Conservation (phyloP, 35 echinoderm and acorn worm genomes). For the Acanthaster planci region DNA sequence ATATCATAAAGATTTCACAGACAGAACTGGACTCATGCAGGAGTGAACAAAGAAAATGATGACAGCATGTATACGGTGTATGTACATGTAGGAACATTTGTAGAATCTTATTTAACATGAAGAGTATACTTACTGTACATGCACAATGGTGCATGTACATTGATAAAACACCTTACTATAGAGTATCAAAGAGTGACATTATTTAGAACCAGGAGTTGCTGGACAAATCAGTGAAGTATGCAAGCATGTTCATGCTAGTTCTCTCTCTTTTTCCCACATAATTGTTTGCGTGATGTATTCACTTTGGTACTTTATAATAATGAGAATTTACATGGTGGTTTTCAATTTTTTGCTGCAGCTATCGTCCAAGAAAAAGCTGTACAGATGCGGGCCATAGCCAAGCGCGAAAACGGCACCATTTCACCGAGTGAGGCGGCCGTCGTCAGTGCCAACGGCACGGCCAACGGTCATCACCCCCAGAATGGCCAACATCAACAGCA, state of each 20-base stretch:
- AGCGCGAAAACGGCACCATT: not conserved
- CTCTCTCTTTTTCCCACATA: no score
- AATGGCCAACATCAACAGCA: not conserved
- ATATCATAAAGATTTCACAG: not conserved
- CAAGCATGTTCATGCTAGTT: no score
- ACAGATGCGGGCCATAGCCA: conserved; percentile 48
- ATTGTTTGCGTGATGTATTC: not conserved
- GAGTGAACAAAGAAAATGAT: no score
- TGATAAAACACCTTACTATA: no score
- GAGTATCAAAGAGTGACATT: no score
- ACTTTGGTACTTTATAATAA: not conserved
- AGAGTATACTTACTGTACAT: no score
- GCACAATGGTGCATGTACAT: no score
- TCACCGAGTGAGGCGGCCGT: not conserved
- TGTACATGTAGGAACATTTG: no score
- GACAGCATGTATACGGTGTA: no score
- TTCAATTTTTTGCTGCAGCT: conserved; percentile 32
- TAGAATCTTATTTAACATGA: no score
- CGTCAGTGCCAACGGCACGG: not conserved
- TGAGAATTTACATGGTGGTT: not conserved
- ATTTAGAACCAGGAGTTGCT: no score
- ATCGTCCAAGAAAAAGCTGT: conserved; percentile 64
- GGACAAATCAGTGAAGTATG: no score
- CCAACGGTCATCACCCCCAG: conserved; percentile 5
- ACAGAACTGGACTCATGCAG: not conserved